A percentile compares a stretch with the other conserved stretches of the same genome.
phyloP scores from a whole-genome alignment of 2,113 vertebrate genomes.

The Rhynchomys soricoides region DNA sequence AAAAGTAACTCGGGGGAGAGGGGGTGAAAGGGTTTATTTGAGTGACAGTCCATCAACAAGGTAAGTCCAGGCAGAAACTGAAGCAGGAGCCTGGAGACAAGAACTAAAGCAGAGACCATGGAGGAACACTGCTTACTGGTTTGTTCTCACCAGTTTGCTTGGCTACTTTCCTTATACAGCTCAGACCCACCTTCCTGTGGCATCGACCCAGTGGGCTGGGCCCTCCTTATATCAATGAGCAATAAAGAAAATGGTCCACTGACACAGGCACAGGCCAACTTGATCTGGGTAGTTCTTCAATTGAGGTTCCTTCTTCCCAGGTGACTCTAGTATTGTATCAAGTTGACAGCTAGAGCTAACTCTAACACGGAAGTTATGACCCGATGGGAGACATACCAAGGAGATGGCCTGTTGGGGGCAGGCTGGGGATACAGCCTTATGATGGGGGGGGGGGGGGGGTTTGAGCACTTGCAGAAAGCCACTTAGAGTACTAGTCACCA shows the following conservation, averaged over 20 bases:
- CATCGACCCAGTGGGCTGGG: not conserved
- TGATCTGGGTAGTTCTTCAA: not conserved
- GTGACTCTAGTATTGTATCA: not conserved
- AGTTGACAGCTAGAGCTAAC: not conserved
- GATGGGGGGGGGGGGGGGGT: not conserved
- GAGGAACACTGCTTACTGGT: not conserved
- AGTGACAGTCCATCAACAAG: not conserved
- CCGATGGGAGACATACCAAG: not conserved
- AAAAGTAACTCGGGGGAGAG: not conserved
- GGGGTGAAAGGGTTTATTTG: not conserved
- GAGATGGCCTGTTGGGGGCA: not conserved
- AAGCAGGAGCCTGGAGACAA: not conserved
- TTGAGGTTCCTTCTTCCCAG: not conserved
- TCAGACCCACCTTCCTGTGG: not conserved
- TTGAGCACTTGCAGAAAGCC: not conserved
- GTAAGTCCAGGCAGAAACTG: not conserved
- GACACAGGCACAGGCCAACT: not conserved
- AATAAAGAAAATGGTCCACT: not conserved
- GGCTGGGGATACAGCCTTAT: not conserved
- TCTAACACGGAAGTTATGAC: not conserved
- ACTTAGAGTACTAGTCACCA: not conserved
- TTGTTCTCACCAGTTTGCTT: not conserved
- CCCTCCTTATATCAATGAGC: not conserved
- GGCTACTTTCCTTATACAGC: not conserved
- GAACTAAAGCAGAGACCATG: not conserved